Conservation (phyloP, 1,140 invertebrate genomes). For the Adelges cooleyi region DNA sequence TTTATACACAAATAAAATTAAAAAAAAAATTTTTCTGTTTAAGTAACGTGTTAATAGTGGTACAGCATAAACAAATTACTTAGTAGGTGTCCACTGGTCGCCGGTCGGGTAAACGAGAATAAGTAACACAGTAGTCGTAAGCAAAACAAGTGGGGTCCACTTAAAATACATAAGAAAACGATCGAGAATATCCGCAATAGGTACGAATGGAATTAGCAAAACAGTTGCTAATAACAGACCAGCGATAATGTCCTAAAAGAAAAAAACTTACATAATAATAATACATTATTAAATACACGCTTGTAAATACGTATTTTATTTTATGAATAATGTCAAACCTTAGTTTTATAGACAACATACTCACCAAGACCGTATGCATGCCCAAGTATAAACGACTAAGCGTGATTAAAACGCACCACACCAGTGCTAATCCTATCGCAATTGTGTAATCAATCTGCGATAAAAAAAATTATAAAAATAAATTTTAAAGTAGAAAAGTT, state of each 20-base stretch:
- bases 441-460: conserved; percentile 43
- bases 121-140: conserved; percentile 50
- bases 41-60: neutral
- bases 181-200: conserved; percentile 60
- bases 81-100: conserved; percentile 69
- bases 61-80: conserved; percentile 41
- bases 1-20: neutral
- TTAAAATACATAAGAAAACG: conserved; percentile 54
- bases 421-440: conserved; percentile 40
- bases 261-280: conserved; percentile 29
- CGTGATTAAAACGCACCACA: conserved; percentile 66
- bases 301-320: conserved; percentile 19
- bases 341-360: conserved; percentile 33
- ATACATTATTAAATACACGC: neutral
- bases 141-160: conserved; percentile 52
- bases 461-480: conserved; percentile 14
- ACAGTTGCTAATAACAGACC: conserved; percentile 54
- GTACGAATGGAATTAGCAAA: conserved; percentile 59
- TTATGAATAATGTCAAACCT: conserved; percentile 10
- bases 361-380: conserved; percentile 79
- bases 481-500: neutral
- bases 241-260: conserved; percentile 61
- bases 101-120: conserved; percentile 58
- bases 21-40: neutral
- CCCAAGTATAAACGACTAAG: conserved; percentile 77